These are phyloP conservation scores for Leptatherina wallacei DNA, from an alignment of 2,797 vertebrate species.

Conservation along the genomic window DNA sequence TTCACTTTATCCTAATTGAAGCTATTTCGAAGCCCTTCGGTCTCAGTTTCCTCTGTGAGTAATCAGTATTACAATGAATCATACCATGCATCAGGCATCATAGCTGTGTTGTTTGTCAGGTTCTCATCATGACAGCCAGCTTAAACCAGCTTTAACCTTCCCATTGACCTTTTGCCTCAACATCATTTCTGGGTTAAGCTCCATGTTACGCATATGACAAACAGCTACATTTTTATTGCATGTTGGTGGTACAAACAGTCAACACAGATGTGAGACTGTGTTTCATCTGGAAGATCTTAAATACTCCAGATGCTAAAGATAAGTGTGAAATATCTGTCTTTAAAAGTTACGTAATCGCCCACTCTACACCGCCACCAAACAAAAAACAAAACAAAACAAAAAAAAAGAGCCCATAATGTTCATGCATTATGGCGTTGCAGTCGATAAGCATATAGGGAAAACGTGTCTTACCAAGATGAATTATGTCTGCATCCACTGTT, in stretches of 20 bases:
- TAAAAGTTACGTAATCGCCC: constrained; percentile 8
- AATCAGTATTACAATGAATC: constrained; percentile 10
- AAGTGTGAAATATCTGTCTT: neutral
- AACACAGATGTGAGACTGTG: constrained; percentile 34
- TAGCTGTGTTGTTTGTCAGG: constrained; percentile 15
- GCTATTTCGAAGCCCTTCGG: constrained; percentile 20
- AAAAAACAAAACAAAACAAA: constrained; percentile 22
- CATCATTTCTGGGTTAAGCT: constrained; percentile 41
- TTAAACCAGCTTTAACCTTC: constrained; percentile 24
- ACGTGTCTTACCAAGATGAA: constrained; percentile 68
- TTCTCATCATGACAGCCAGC: constrained; percentile 29
- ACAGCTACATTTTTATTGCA: constrained; percentile 31
- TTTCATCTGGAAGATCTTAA: constrained; percentile 27
- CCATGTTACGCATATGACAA: constrained; percentile 29
- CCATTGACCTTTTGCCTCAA: constrained; percentile 42
- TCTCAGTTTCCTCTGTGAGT: neutral
- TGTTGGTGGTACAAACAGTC: neutral
- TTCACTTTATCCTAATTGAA: constrained; percentile 1
- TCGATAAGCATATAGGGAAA: constrained; percentile 53
- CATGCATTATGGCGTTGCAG: constrained; percentile 64
- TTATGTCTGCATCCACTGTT: constrained; percentile 59
- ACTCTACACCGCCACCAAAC: constrained; percentile 38
- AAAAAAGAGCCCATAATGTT: constrained; percentile 37
- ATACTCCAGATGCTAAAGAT: constrained; percentile 19
- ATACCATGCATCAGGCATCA: constrained; percentile 7